Evolutionary conservation across 2,797 vertebrate genomes (phyloP).

Genomic region (Heteromormyrus szaboi): DNA sequence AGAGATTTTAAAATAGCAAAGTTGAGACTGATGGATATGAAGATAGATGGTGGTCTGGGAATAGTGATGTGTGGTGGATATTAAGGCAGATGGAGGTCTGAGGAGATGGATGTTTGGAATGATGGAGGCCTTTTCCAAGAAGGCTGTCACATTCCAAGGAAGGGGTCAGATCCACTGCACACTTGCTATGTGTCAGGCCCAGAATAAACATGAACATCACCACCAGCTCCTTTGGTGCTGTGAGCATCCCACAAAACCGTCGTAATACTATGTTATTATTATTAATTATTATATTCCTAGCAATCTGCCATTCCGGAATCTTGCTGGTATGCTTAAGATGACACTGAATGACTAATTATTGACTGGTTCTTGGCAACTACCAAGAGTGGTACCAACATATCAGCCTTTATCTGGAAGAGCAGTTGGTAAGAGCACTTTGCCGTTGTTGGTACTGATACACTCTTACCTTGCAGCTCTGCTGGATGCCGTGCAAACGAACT

Average conservation of each 20-base stretch:
- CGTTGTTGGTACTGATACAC: neutral
- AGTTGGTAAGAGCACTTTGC: neutral
- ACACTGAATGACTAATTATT: conserved; percentile 1
- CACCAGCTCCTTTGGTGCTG: neutral
- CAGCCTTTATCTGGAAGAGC: neutral
- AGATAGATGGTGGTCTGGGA: neutral
- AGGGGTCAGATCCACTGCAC: neutral
- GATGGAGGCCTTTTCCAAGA: neutral
- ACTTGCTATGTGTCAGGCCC: neutral
- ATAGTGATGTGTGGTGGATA: neutral
- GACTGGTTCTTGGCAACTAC: neutral
- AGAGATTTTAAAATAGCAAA: neutral
- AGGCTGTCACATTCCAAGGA: neutral
- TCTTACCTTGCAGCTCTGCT: neutral
- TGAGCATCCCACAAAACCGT: neutral
- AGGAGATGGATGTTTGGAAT: neutral
- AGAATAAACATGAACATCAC: neutral
- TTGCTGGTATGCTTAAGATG: neutral
- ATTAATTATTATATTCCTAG: neutral
- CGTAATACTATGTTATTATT: neutral
- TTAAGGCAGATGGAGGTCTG: neutral
- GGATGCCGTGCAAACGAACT: neutral
- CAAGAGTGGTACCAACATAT: neutral
- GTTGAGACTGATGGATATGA: neutral
- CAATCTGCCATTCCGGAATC: neutral